Evolutionary conservation across 2,888 invertebrate genomes (phyloP).

Genomic region (Ophion costatus): DNA sequence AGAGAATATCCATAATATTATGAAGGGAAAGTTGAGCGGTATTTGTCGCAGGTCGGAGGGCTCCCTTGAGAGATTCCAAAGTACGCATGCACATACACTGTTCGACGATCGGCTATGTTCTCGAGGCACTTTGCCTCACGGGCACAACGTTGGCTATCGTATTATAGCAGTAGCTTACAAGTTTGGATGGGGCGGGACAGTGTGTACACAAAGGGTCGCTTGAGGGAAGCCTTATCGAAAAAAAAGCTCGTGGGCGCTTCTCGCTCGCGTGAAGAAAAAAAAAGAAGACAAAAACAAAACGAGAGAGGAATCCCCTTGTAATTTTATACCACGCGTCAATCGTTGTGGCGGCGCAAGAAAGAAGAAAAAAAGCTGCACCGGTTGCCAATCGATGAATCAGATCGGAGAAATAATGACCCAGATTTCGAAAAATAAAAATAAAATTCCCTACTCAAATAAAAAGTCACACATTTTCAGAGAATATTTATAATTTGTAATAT

Average conservation of each 20-base stretch:
- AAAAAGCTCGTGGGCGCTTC: constrained; percentile 26
- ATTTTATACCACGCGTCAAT: constrained; percentile 33
- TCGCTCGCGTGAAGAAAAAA: constrained; percentile 13
- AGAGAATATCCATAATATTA: neutral
- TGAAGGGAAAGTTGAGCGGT: neutral
- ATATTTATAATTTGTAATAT: no score
- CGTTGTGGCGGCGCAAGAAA: neutral
- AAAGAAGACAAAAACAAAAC: constrained; percentile 4
- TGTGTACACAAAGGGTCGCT: constrained; percentile 45
- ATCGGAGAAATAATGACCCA: neutral
- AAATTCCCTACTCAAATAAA: neutral
- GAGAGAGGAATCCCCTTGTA: neutral
- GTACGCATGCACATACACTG: neutral
- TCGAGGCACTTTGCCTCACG: constrained; percentile 21
- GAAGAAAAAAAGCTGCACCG: neutral
- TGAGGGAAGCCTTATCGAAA: neutral
- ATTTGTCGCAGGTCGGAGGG: neutral
- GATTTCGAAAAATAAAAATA: neutral
- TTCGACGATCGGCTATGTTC: constrained; percentile 13
- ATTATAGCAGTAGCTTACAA: constrained; percentile 8
- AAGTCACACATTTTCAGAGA: neutral
- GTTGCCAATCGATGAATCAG: neutral
- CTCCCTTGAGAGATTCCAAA: neutral
- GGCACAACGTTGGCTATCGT: constrained; percentile 43
- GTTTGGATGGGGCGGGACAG: constrained; percentile 32